phyloP scores from a whole-genome alignment of 2,113 vertebrate genomes.

The Aplodontia rufa region DNA sequence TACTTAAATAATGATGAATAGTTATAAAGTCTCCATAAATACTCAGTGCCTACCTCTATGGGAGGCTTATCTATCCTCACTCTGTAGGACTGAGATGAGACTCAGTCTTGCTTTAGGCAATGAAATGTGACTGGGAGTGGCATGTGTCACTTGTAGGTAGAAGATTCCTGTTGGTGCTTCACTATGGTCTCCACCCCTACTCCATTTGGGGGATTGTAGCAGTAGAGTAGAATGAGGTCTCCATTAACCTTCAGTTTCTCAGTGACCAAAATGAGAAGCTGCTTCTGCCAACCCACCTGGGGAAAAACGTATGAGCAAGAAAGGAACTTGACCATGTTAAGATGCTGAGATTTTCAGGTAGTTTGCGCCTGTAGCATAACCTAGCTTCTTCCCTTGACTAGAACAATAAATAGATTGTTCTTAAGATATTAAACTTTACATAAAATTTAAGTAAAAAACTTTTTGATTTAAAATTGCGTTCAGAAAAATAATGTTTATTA shows the following conservation, averaged over 20 bases:
- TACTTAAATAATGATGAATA: neutral
- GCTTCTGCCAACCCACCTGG: neutral
- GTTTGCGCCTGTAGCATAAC: neutral
- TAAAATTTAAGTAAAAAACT: neutral
- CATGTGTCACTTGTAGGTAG: neutral
- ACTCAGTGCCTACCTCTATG: neutral
- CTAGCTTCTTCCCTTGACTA: neutral
- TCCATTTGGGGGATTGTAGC: neutral
- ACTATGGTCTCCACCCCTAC: accelerated
- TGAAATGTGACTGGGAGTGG: neutral
- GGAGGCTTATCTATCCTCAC: neutral
- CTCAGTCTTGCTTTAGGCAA: neutral
- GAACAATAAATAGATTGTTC: neutral
- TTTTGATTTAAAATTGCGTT: neutral
- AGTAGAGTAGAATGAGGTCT: neutral
- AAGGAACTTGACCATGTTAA: neutral
- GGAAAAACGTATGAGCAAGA: neutral
- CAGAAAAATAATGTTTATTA: neutral
- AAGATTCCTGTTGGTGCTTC: neutral
- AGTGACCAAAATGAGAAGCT: neutral
- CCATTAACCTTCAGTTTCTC: neutral
- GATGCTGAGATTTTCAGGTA: neutral
- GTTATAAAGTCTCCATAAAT: neutral
- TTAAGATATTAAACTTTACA: neutral
- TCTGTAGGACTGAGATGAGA: neutral